These are phyloP conservation scores for Ammodytes marinus DNA, from an alignment of 2,113 vertebrate species.

Conservation along the genomic window DNA sequence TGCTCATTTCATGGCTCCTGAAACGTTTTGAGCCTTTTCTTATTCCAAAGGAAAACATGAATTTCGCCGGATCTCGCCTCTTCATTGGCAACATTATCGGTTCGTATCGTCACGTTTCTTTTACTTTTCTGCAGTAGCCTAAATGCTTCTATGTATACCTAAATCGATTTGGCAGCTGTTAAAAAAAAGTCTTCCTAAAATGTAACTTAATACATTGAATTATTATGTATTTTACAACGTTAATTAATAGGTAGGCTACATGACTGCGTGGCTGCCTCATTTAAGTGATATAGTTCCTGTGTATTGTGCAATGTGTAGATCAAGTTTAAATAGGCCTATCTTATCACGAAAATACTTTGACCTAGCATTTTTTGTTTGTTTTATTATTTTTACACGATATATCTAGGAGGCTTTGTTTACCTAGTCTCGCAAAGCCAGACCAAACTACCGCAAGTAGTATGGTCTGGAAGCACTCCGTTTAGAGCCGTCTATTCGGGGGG, in stretches of 20 bases:
- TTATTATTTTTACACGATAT: background rate
- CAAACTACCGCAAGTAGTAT: too few relatives aligned
- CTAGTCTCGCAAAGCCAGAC: too few relatives aligned
- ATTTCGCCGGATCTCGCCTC: conserved; percentile 61
- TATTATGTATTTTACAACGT: background rate
- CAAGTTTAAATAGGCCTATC: background rate
- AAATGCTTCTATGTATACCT: too few relatives aligned
- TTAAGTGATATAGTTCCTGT: background rate
- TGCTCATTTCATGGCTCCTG: background rate
- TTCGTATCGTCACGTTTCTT: conserved; percentile 56
- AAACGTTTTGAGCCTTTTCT: too few relatives aligned
- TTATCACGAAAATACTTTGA: background rate
- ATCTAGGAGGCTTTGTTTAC: background rate
- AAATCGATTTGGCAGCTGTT: too few relatives aligned
- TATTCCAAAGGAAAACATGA: conserved; percentile 54
- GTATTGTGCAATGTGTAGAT: conserved; percentile 16
- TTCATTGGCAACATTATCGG: conserved; percentile 59
- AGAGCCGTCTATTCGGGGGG: too few relatives aligned
- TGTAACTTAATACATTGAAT: background rate
- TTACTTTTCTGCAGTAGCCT: background rate
- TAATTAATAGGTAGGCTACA: too few relatives aligned
- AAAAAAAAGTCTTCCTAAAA: too few relatives aligned
- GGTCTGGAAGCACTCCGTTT: too few relatives aligned
- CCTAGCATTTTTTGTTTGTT: background rate
- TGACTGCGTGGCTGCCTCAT: too few relatives aligned